These are phyloP conservation scores for Dioctria rufipes DNA, from an alignment of 2,888 invertebrate genomes.

Conservation along the genomic window DNA sequence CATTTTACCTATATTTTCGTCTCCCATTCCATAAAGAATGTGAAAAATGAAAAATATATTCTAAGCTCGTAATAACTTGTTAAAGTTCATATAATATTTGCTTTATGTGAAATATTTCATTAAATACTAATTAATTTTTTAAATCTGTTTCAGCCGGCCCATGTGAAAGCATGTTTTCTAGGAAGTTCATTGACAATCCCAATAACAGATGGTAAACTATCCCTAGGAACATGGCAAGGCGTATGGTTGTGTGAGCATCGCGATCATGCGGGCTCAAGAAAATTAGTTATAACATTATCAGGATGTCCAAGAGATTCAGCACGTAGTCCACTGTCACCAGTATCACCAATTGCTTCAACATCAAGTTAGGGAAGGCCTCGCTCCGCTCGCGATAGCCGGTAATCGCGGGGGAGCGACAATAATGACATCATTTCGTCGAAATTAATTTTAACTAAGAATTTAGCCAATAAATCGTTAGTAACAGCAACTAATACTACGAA, in stretches of 20 bases:
- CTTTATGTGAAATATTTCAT: too few relatives aligned
- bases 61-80: too few relatives aligned
- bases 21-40: too few relatives aligned
- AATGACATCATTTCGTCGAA: conserved; percentile 71
- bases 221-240: conserved; percentile 98
- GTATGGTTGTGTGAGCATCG: conserved; percentile 99
- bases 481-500: conserved; percentile 62
- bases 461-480: conserved; percentile 69
- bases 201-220: conserved; percentile 95
- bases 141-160: conserved; percentile 85
- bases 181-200: conserved; percentile 96
- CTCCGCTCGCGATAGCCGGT: conserved; percentile 74
- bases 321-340: conserved; percentile 89
- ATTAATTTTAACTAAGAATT: conserved; percentile 71
- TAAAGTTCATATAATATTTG: too few relatives aligned
- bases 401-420: conserved; percentile 73
- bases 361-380: conserved; percentile 89
- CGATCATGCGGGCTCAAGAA: conserved; percentile 94
- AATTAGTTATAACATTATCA: conserved; percentile 90
- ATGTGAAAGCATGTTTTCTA: conserved; percentile 96
- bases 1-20: too few relatives aligned
- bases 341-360: conserved; percentile 88
- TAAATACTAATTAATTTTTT: conserved; percentile 52
- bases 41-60: too few relatives aligned
- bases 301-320: conserved; percentile 91